These are phyloP conservation scores for Sparus aurata DNA, from an alignment of 2,797 vertebrate species.

Conservation along the genomic window DNA sequence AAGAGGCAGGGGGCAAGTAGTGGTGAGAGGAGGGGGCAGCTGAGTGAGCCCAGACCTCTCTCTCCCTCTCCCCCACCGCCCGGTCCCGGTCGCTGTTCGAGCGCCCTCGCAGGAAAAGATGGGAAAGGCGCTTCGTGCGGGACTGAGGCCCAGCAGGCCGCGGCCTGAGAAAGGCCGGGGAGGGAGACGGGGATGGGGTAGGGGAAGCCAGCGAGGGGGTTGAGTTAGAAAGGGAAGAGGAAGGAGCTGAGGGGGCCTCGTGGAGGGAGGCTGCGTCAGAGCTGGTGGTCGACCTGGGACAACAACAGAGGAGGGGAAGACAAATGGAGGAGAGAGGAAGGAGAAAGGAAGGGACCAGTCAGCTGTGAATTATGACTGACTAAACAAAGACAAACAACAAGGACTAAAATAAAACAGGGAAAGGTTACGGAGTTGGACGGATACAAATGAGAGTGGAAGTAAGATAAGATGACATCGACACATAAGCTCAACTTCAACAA, in stretches of 20 bases:
- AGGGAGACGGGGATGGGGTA: slow-evolving; percentile 82
- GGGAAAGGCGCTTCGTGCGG: slow-evolving; percentile 92
- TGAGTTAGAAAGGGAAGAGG: slow-evolving; percentile 88
- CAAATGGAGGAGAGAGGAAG: slow-evolving; percentile 72
- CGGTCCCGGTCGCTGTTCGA: slow-evolving; percentile 88
- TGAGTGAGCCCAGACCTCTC: slow-evolving; percentile 83
- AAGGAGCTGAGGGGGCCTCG: slow-evolving; percentile 84
- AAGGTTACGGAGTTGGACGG: slow-evolving; percentile 45
- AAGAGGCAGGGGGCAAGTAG: slow-evolving; percentile 85
- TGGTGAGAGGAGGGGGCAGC: slow-evolving; percentile 86
- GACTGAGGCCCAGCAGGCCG: slow-evolving; percentile 85
- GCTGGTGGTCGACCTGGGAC: slow-evolving; percentile 87
- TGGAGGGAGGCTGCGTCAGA: slow-evolving; percentile 89
- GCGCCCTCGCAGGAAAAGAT: slow-evolving; percentile 90
- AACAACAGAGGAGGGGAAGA: slow-evolving; percentile 59
- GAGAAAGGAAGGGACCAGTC: slow-evolving; percentile 77
- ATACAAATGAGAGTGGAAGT: slow-evolving; percentile 64
- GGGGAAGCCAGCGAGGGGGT: slow-evolving; percentile 87
- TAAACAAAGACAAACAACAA: slow-evolving; percentile 70
- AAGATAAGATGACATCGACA: slow-evolving; percentile 62
- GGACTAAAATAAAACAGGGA: slow-evolving; percentile 74
- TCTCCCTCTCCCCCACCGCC: slow-evolving; percentile 82
- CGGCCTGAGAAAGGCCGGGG: slow-evolving; percentile 86
- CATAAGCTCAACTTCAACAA: slow-evolving; percentile 42
- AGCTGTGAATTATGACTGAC: slow-evolving; percentile 80